phyloP scores from a whole-genome alignment of 2,888 invertebrate species.

The Toxonevra muliebris region DNA sequence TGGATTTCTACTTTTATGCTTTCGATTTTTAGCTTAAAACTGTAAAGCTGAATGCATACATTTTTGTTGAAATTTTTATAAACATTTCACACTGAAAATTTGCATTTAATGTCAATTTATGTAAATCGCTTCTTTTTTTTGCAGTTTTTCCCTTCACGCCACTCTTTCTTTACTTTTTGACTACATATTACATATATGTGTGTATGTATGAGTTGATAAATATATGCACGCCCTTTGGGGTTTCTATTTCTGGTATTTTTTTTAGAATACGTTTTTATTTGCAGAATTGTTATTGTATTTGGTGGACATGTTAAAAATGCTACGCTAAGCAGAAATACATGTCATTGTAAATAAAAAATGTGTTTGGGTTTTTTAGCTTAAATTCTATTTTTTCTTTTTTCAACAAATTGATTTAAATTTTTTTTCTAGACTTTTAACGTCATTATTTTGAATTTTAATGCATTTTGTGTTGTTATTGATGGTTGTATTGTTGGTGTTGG shows the following conservation, averaged over 20 bases:
- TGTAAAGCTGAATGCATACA: neutral
- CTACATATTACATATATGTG: conserved; percentile 16
- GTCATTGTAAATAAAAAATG: conserved; percentile 30
- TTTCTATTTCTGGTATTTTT: conserved; percentile 21
- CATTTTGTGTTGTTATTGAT: conserved; percentile 9
- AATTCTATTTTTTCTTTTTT: too few species aligned
- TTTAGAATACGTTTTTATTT: conserved; percentile 21
- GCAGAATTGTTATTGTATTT: conserved; percentile 39
- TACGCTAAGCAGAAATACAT: conserved; percentile 42
- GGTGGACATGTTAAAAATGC: conserved; percentile 38
- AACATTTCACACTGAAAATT: conserved; percentile 46
- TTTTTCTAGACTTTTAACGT: neutral
- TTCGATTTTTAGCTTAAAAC: neutral
- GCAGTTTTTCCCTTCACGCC: conserved; percentile 3
- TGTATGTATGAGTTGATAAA: too few species aligned
- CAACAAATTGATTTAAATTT: neutral
- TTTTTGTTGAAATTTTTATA: conserved; percentile 17
- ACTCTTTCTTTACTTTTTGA: conserved; percentile 12
- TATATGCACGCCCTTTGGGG: neutral
- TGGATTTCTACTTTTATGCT: neutral
- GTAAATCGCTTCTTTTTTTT: conserved; percentile 53
- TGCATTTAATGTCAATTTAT: conserved; percentile 61
- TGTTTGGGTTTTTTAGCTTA: neutral
- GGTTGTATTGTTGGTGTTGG: conserved; percentile 10
- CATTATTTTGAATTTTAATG: conserved; percentile 1